phyloP scores from a whole-genome alignment of 35 echinoderm and acorn worm genomes.

The Chiridota heheva region DNA sequence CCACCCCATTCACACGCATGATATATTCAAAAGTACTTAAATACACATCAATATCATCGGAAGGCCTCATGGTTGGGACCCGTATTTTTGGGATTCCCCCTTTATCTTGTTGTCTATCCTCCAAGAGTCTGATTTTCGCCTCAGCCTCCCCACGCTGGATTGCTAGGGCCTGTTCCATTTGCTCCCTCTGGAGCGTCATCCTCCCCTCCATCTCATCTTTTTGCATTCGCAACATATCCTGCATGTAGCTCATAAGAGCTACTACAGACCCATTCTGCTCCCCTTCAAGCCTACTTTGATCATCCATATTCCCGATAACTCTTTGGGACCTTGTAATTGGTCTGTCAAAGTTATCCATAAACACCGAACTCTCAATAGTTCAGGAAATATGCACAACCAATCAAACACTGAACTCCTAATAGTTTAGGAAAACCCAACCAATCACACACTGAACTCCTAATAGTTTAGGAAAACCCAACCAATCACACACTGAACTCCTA shows the following conservation, averaged over 20 bases:
- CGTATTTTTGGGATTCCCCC: background rate
- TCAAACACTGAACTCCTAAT: too few relatives aligned
- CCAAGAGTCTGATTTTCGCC: background rate
- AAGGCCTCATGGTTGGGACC: background rate
- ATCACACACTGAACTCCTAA: too few relatives aligned
- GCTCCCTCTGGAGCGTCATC: background rate
- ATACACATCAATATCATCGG: constrained; percentile 18
- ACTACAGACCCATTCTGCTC: background rate
- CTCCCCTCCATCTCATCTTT: background rate
- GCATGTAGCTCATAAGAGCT: background rate
- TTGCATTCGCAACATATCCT: background rate
- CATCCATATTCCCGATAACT: too few relatives aligned
- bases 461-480: too few relatives aligned
- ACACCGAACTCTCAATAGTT: too few relatives aligned
- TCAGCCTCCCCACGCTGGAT: constrained; percentile 3
- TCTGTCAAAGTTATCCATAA: too few relatives aligned
- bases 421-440: too few relatives aligned
- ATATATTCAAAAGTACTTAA: constrained; percentile 20
- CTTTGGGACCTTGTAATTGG: too few relatives aligned
- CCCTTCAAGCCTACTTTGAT: too few relatives aligned
- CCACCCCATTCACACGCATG: background rate
- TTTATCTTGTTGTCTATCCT: background rate
- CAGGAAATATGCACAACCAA: too few relatives aligned
- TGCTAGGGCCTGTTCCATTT: background rate
- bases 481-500: too few relatives aligned